Conservation (phyloP, 2,888 invertebrate genomes). For the Athrips mouffetella region DNA sequence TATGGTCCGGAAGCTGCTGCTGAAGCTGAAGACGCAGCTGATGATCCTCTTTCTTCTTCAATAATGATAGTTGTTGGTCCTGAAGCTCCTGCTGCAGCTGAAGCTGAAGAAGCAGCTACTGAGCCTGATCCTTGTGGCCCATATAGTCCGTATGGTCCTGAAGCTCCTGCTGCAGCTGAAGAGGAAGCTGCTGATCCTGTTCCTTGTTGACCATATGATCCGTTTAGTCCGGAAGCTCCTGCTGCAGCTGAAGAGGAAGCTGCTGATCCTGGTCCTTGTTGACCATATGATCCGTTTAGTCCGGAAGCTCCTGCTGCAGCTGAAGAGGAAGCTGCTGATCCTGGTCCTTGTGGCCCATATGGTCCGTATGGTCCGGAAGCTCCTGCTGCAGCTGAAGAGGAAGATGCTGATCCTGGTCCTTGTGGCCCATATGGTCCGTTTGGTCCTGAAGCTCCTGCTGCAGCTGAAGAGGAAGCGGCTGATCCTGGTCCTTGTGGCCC, state of each 20-base stretch:
- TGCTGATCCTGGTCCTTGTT: constrained; percentile 3
- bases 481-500: constrained; percentile 7
- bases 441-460: constrained; percentile 5
- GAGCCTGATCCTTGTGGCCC: background rate
- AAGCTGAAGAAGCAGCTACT: too few relatives aligned
- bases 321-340: background rate
- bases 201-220: background rate
- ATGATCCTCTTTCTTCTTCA: background rate
- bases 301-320: background rate
- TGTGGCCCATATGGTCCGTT: constrained; percentile 10
- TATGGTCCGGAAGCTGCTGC: too few relatives aligned
- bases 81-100: constrained; percentile 5
- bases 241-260: too few relatives aligned
- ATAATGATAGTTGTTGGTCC: background rate
- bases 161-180: constrained; percentile 10
- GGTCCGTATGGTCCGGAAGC: background rate
- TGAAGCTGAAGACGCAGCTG: too few relatives aligned
- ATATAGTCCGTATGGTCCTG: too few relatives aligned
- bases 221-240: too few relatives aligned
- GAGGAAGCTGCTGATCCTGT: constrained; percentile 13
- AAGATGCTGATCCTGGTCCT: constrained; percentile 2
- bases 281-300: background rate
- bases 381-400: too few relatives aligned
- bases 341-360: constrained; percentile 15
- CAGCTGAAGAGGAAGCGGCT: background rate